phyloP scores from a whole-genome alignment of 2,888 invertebrate species.

The Brassicogethes aeneus region DNA sequence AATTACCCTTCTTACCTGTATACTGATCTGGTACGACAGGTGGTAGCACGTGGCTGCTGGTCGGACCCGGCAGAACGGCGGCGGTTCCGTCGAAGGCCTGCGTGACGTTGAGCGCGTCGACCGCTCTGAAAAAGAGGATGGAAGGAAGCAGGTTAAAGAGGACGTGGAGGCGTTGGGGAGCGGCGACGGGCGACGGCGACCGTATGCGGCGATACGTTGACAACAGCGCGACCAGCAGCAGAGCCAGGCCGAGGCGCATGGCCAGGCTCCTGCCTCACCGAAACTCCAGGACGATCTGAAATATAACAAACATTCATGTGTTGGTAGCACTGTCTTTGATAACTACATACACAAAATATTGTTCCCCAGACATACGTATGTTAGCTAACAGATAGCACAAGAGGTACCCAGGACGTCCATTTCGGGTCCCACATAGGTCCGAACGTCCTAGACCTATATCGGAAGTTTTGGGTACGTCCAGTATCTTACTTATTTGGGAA shows the following conservation, averaged over 20 bases:
- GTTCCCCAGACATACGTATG: no score
- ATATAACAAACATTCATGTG: slow-evolving; percentile 16
- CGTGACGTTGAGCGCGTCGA: background rate
- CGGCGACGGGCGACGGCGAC: slow-evolving; percentile 13
- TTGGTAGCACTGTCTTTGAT: no score
- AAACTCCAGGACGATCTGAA: slow-evolving; percentile 33
- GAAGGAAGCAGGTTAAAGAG: slow-evolving; percentile 9
- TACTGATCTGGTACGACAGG: no score
- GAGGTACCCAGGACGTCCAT: no score
- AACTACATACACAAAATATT: no score
- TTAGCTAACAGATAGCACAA: no score
- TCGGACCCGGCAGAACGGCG: slow-evolving; percentile 11
- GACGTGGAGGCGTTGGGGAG: slow-evolving; percentile 17
- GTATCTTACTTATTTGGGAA: no score
- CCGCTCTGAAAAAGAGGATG: background rate
- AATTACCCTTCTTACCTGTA: no score
- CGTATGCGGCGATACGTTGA: slow-evolving; percentile 38
- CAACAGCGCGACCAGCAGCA: slow-evolving; percentile 43
- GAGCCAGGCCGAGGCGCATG: slow-evolving; percentile 52
- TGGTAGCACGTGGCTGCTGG: slow-evolving; percentile 9
- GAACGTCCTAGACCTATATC: no score
- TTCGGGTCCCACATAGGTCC: no score
- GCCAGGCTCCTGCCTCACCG: slow-evolving; percentile 46
- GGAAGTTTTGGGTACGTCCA: no score
- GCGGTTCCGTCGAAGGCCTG: slow-evolving; percentile 1